Evolutionary conservation across 2,888 invertebrate species (phyloP).

Genomic region (Hyposoter dolosus): DNA sequence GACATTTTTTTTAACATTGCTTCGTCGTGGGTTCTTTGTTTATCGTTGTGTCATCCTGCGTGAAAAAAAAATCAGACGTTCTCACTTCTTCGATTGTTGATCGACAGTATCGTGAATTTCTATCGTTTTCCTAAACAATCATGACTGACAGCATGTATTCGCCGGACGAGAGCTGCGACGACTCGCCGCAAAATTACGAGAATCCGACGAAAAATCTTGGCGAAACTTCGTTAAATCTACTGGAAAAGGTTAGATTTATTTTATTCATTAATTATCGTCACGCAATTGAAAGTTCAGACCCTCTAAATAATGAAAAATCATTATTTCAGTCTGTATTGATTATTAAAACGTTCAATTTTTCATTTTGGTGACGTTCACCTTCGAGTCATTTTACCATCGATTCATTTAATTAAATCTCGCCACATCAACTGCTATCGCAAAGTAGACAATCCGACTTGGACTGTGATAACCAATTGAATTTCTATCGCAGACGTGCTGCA

Average conservation of each 20-base stretch:
- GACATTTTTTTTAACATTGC: slow-evolving; percentile 3
- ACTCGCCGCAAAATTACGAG: slow-evolving; percentile 52
- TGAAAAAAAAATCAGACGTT: background rate
- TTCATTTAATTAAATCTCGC: background rate
- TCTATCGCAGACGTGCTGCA: background rate
- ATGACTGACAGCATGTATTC: slow-evolving; percentile 50
- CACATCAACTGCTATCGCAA: background rate
- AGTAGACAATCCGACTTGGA: background rate
- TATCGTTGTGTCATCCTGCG: background rate
- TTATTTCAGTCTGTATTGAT: background rate
- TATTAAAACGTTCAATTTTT: background rate
- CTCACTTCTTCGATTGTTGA: background rate
- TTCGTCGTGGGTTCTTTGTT: background rate
- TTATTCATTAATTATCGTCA: background rate
- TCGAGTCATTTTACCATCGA: background rate
- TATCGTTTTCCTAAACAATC: background rate
- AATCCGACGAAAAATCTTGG: slow-evolving; percentile 66
- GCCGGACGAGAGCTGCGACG: slow-evolving; percentile 58
- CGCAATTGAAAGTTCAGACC: background rate
- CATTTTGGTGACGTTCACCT: no score
- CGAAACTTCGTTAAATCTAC: slow-evolving; percentile 71
- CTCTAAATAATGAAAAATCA: background rate
- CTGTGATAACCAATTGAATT: slow-evolving; percentile 17
- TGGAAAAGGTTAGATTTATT: slow-evolving; percentile 72
- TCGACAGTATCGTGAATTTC: background rate